A percentile compares a stretch with the other conserved stretches of the same genome.
Evolutionary conservation across 37 sponge, comb jelly and placozoan genomes (phyloP).

Genomic region (Oopsacas minuta): DNA sequence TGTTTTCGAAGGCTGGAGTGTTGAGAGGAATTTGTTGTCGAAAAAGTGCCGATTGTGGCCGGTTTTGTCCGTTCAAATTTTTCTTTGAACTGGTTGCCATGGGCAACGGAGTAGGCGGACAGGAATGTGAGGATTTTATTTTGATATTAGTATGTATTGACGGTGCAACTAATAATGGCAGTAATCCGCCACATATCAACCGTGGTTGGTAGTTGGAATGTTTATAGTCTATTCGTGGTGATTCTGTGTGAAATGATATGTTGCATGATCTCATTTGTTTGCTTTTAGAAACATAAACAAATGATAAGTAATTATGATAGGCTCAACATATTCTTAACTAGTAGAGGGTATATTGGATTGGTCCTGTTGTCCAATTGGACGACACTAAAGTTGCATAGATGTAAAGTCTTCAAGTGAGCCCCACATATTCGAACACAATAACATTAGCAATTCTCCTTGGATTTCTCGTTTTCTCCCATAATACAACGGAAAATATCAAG

Average conservation of each 20-base stretch:
- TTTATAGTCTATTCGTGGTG: neutral
- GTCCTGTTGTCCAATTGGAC: no score
- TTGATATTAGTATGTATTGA: neutral
- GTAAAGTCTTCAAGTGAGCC: no score
- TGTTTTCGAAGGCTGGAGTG: neutral
- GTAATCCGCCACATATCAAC: neutral
- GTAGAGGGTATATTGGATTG: no score
- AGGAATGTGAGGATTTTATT: neutral
- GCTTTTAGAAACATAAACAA: no score
- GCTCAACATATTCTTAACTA: no score
- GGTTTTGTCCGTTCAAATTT: neutral
- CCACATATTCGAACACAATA: no score
- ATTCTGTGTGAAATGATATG: neutral
- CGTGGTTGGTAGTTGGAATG: neutral
- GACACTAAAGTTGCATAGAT: no score
- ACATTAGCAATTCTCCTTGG: no score
- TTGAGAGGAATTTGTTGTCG: neutral
- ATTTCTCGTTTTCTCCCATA: no score
- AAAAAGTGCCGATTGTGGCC: neutral
- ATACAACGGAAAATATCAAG: no score
- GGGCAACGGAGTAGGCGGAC: conserved; percentile 9
- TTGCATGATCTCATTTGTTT: neutral
- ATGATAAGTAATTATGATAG: no score
- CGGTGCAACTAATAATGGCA: neutral
- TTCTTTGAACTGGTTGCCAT: neutral